phyloP scores from a whole-genome alignment of 2,888 invertebrate genomes.

The Drosophila barbarae region DNA sequence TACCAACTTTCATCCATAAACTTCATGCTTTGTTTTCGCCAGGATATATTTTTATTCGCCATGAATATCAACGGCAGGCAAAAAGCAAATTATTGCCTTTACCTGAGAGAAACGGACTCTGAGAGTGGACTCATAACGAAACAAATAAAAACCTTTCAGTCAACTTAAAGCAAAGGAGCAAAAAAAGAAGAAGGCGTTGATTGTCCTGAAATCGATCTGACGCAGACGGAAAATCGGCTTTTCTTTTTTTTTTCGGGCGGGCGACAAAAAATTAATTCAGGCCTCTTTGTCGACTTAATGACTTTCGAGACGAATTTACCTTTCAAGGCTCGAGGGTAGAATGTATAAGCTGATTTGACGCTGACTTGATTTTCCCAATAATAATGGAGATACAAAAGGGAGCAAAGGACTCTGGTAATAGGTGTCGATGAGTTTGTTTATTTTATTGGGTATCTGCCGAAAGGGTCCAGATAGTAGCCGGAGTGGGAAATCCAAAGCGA shows the following conservation, averaged over 20 bases:
- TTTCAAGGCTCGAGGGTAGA: slow-evolving; percentile 10
- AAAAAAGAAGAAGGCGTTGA: slow-evolving; percentile 15
- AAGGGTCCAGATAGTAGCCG: not conserved
- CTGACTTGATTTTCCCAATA: slow-evolving; percentile 10
- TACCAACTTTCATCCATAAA: slow-evolving; percentile 48
- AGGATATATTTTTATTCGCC: slow-evolving; percentile 48
- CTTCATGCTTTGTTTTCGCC: slow-evolving; percentile 46
- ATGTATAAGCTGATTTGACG: slow-evolving; percentile 16
- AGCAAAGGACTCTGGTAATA: slow-evolving; percentile 2
- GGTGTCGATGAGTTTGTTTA: slow-evolving; percentile 8
- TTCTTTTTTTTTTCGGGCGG: not conserved
- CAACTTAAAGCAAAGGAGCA: not conserved
- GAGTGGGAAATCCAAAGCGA: not conserved
- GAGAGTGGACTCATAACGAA: slow-evolving; percentile 10
- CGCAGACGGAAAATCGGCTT: slow-evolving; percentile 32
- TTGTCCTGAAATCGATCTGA: slow-evolving; percentile 34
- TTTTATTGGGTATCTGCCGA: not conserved
- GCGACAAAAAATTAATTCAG: slow-evolving; percentile 20
- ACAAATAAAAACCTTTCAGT: slow-evolving; percentile 19
- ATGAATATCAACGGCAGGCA: slow-evolving; percentile 28
- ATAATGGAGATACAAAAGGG: slow-evolving; percentile 4
- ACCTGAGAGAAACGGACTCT: not conserved
- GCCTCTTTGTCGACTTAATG: slow-evolving; percentile 15
- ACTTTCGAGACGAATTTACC: slow-evolving; percentile 14
- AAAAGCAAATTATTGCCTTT: slow-evolving; percentile 23